Base-by-base conservation (phyloP, 2,888 invertebrate species). In the Catocala fraxini region DNA sequence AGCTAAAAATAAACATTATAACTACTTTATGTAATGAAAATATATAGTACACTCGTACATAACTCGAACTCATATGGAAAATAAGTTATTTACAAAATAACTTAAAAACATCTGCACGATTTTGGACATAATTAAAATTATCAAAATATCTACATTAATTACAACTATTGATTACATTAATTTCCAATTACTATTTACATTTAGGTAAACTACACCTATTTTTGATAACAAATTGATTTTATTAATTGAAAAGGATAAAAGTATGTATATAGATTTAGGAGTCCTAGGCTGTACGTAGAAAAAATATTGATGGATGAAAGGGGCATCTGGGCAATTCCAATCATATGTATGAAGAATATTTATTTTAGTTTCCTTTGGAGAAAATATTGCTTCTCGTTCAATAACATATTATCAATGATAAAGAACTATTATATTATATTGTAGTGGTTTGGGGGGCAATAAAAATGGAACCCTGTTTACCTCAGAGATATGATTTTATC, bases 391-490 rank as follows among this genome's bases (percentile, higher is more conserved):
- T 47, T 47, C 7, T 25, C 4, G 11, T 33, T 39, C 35, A 6
- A 46, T 46, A 46, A 12, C 56, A 51, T 48, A 58, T 41, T 49
- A 59, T 54, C 49, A 42, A n/a, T 39, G 51, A 51, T 68, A 63
- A 56, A 49, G 57, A 51, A 48, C 63, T 66, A 58, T 56, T 48
- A 53, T 56, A 61, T 51, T 33, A 52, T 42, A 56, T 56, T 61
- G 55, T 58, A 56, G 25, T 68, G 69, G 58, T 64, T 65, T 65
- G 39, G 33, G 33, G 51, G 57, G n/a, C 25, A 49, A 53, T 62
- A 56, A 42, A 63, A 58, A 59, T 63, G 51, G 66, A 86, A 91
- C 91, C 91, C 90, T 91, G 90, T 87, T 85, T 83, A 75, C 89
- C 88, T 87, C 79, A 79, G 78, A 84, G 89, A 90, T 90, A 89